A percentile compares a stretch with the other conserved stretches of the same genome.
phyloP scores from a whole-genome alignment of 1,140 invertebrate genomes.

The Camponotus pennsylvanicus region DNA sequence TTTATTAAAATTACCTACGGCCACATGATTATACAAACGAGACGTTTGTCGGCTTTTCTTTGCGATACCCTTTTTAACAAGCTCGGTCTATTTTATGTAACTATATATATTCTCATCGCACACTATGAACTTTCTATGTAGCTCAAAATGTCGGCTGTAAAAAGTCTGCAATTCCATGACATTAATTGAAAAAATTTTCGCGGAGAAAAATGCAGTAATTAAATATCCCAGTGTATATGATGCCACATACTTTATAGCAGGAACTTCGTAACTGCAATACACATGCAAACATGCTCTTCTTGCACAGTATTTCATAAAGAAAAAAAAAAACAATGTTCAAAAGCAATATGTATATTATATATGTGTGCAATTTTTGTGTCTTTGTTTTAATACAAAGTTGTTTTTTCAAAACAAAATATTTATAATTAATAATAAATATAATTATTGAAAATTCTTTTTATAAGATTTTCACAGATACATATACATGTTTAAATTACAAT shows the following conservation, averaged over 20 bases:
- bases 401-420: neutral
- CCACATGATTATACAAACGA: constrained; percentile 2
- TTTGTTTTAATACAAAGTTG: neutral
- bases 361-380: too few species aligned
- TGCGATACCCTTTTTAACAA: constrained; percentile 50
- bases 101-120: neutral
- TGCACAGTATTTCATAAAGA: neutral
- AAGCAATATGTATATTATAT: neutral
- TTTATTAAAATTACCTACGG: constrained; percentile 31
- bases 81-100: neutral
- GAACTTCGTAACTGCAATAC: constrained; percentile 22
- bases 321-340: neutral
- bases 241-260: neutral
- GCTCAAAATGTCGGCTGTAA: constrained; percentile 16
- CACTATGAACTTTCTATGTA: constrained; percentile 7
- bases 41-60: constrained; percentile 25
- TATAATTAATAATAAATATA: too few species aligned
- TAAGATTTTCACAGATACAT: neutral
- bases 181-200: constrained; percentile 41
- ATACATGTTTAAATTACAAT: neutral
- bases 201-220: constrained; percentile 36
- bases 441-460: neutral
- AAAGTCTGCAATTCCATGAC: constrained; percentile 19
- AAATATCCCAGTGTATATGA: constrained; percentile 36
- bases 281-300: neutral